Percentiles rank a stretch among this genome's conserved stretches.
These are phyloP conservation scores for Brachionus sp. DNA, from an alignment of 1,140 invertebrate genomes.

Conservation along the genomic window DNA sequence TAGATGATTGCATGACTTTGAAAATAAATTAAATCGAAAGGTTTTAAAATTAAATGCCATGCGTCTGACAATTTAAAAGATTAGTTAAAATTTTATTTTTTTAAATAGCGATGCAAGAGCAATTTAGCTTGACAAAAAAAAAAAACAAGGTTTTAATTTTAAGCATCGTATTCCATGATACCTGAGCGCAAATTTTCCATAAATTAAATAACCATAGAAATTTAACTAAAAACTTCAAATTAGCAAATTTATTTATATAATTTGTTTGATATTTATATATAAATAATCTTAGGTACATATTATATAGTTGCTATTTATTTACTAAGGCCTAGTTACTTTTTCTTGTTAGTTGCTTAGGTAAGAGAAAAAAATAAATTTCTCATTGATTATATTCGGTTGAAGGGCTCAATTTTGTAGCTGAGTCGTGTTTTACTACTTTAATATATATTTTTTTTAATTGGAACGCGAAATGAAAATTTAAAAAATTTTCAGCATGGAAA, in stretches of 20 bases:
- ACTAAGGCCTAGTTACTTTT: conserved; percentile 28
- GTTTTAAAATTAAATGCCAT: not conserved
- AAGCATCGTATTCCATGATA: not conserved
- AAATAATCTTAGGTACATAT: conserved; percentile 16
- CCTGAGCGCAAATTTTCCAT: not conserved
- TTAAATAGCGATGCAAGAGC: not conserved
- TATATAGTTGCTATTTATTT: conserved; percentile 22
- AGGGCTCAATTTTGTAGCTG: not conserved
- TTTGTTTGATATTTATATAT: not conserved
- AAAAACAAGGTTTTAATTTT: not conserved
- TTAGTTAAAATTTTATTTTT: not conserved
- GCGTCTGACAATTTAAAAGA: not conserved
- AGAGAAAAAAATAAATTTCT: conserved; percentile 13
- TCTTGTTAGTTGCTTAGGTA: conserved; percentile 33
- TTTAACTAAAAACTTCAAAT: not conserved
- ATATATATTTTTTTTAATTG: not conserved
- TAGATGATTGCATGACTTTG: not conserved
- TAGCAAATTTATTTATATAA: not conserved
- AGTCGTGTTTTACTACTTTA: not conserved
- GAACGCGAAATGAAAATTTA: not conserved
- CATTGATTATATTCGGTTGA: not conserved
- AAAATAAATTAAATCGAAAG: not conserved
- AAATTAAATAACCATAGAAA: conserved; percentile 33
- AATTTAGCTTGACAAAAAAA: not conserved
- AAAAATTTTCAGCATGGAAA: conserved; percentile 5